Conservation (phyloP, 2,888 invertebrate species). For the Opisthograptis luteolata region DNA sequence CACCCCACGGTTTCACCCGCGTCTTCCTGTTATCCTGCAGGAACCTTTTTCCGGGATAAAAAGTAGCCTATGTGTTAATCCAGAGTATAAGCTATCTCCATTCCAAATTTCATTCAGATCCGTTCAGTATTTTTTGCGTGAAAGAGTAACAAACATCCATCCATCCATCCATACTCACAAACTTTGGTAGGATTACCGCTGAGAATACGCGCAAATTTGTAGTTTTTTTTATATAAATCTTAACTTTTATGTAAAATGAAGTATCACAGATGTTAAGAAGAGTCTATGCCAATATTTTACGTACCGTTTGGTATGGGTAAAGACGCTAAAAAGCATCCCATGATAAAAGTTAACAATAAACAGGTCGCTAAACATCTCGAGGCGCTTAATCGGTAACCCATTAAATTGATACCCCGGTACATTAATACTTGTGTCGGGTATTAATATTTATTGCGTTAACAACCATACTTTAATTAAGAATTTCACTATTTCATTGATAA, state of each 20-base stretch:
- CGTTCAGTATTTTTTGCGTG: no score
- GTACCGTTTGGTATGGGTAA: slow-evolving; percentile 72
- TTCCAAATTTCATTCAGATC: no score
- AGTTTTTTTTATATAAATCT: background rate
- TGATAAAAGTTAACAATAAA: slow-evolving; percentile 69
- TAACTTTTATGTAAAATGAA: background rate
- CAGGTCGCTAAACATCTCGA: slow-evolving; percentile 74
- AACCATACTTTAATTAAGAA: slow-evolving; percentile 25
- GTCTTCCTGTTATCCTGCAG: no score
- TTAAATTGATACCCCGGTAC: slow-evolving; percentile 61
- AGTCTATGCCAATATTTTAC: slow-evolving; percentile 29
- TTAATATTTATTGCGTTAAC: slow-evolving; percentile 8
- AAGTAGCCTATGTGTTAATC: no score
- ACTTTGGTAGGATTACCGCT: background rate
- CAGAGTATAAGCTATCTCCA: no score
- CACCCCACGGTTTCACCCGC: no score
- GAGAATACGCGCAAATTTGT: background rate
- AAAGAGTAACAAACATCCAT: no score
- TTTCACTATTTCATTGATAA: slow-evolving; percentile 35
- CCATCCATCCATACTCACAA: no score
- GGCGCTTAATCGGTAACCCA: slow-evolving; percentile 68
- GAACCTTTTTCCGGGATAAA: no score
- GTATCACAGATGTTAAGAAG: background rate
- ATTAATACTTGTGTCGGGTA: slow-evolving; percentile 51
- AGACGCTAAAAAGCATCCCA: slow-evolving; percentile 77